Percentiles rank a stretch among this genome's conserved stretches.
These are phyloP conservation scores for Tragelaphus imberbis DNA, from an alignment of 2,113 vertebrate genomes.

Conservation along the genomic window DNA sequence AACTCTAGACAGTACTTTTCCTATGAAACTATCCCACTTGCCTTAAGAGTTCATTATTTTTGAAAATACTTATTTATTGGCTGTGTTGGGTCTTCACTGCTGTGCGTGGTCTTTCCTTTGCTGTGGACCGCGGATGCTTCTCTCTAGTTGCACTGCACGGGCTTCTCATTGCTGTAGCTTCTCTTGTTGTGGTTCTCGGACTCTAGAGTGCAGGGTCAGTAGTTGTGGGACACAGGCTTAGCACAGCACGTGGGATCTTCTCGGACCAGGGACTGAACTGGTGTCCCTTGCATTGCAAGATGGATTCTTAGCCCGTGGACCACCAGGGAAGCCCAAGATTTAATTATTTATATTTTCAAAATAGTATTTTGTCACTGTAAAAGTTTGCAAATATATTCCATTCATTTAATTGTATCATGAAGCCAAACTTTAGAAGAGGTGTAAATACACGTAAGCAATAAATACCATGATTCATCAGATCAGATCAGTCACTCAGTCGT, in stretches of 20 bases:
- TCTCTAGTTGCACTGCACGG: neutral
- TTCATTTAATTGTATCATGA: conserved; percentile 43
- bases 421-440: conserved; percentile 43
- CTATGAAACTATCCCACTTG: neutral
- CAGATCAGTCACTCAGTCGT: too few species aligned
- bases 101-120: neutral
- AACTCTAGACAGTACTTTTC: neutral
- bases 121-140: neutral
- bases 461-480: conserved; percentile 44
- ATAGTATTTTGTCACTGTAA: conserved; percentile 45
- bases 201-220: neutral
- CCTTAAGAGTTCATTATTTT: neutral
- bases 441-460: conserved; percentile 56
- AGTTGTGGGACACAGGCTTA: neutral
- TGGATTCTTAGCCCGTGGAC: neutral
- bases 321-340: neutral
- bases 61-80: neutral
- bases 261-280: neutral
- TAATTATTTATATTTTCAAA: conserved; percentile 42
- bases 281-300: neutral
- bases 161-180: neutral
- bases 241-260: neutral
- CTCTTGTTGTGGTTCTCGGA: neutral
- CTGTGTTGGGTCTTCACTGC: neutral
- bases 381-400: neutral